Evolutionary conservation across 92 coral and sea anemone genomes (phyloP).

Genomic region (Montipora capitata): DNA sequence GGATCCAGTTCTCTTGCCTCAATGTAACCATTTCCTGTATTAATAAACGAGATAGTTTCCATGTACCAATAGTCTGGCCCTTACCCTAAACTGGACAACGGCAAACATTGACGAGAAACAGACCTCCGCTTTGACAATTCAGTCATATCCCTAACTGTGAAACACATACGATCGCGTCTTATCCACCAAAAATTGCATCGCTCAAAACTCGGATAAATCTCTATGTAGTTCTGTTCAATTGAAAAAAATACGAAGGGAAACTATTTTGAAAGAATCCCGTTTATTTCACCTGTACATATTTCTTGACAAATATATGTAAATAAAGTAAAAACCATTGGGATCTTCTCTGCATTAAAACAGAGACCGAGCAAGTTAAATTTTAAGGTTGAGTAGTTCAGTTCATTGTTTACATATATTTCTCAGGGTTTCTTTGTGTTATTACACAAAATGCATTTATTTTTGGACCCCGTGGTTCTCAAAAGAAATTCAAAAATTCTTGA

Average conservation of each 20-base stretch:
- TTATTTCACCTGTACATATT: not conserved
- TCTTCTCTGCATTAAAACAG: not conserved
- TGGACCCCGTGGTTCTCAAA: not conserved
- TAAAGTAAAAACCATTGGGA: not conserved
- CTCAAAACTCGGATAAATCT: not conserved
- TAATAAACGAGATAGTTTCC: too few relatives aligned
- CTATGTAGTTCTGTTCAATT: not conserved
- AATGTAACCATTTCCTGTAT: conserved; percentile 85
- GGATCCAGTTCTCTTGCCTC: conserved; percentile 84
- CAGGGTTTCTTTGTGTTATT: not conserved
- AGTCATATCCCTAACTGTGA: too few relatives aligned
- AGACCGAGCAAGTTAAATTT: conserved; percentile 12
- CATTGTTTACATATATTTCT: not conserved
- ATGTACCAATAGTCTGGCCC: not conserved
- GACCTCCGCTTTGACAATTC: not conserved
- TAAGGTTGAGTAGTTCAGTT: conserved; percentile 14
- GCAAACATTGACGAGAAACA: not conserved
- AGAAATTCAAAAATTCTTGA: not conserved
- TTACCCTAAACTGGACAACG: not conserved
- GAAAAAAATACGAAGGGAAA: not conserved
- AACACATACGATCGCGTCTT: too few relatives aligned
- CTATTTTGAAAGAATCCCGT: not conserved
- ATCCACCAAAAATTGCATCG: not conserved
- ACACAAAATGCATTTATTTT: not conserved
- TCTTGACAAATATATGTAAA: conserved; percentile 34